Conservation (phyloP, 2,113 vertebrate genomes). For the Manacus vitellinus region DNA sequence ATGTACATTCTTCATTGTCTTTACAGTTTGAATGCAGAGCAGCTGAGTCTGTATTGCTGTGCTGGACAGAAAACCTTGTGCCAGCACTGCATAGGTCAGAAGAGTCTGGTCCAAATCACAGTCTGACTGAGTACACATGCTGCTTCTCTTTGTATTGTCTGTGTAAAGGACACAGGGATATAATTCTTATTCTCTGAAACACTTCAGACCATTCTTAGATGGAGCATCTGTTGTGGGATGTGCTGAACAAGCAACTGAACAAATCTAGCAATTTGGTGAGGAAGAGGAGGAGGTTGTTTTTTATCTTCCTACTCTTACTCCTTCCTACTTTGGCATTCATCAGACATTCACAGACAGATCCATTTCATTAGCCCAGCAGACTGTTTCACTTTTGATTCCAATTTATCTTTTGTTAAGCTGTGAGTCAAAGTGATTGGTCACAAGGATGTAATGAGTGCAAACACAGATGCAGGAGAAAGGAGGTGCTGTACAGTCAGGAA, state of each 20-base stretch:
- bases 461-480: neutral
- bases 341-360: neutral
- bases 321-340: neutral
- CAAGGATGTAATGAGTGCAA: neutral
- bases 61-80: neutral
- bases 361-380: neutral
- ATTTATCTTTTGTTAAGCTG: neutral
- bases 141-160: neutral
- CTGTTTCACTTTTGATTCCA: neutral
- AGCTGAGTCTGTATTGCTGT: neutral
- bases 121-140: neutral
- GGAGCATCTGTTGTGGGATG: neutral
- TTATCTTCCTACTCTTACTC: neutral
- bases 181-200: neutral
- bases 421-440: neutral
- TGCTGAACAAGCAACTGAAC: neutral
- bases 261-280: neutral
- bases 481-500: neutral
- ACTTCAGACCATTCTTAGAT: neutral
- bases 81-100: neutral
- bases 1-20: neutral
- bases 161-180: neutral
- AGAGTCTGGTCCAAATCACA: neutral
- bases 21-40: neutral
- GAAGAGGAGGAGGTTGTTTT: neutral